Base-by-base conservation (phyloP, 2,797 vertebrate species). In the Chelidonichthys spinosus region DNA sequence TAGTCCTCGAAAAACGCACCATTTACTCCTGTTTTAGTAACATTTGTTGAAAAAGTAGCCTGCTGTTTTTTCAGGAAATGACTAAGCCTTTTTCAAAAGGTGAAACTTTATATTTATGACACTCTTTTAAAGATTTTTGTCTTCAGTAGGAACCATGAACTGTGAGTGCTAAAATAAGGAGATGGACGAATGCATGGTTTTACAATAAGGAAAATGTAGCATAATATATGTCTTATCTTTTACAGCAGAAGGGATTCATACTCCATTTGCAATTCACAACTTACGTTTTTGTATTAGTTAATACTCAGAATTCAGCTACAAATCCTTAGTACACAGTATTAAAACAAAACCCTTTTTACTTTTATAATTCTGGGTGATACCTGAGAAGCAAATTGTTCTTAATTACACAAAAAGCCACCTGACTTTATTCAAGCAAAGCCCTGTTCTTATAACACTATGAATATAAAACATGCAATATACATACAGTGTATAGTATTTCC, bases 351-450 rank as follows among this genome's bases (percentile, higher is more conserved):
- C 5, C 6, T 11, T 7, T 33, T 44, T 44, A 33, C 35, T 35
- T 44, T 17, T 15, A 25, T 25, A 14, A 35, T 44, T 18, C 6
- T 44, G 13, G 13, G 33, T 59, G 3, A 11, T n/a, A 50, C 50
- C 18, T 49, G 36, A 49, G 15, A 49, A 52, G 17, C 15, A 35
- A 61, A 3, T 25, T 25, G 2, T 10, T 43, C 2, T 54, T 8
- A 44, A 11, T 44, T 53, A 50, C 33, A 15, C 10, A 68, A 5
- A 47, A 59, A 59, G 13, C 4, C 2, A 25, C 32, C 13, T 33
- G 25, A 46, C n/a, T 25, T 49, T 32, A 40, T 49, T 69, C 6
- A 59, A 50, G 43, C 4, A 66, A 73, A 52, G 18, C 44, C 17
- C 14, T 17, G 14, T 3, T 11, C 8, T 6, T 4, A 0, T 49